Evolutionary conservation across 2,888 invertebrate species (phyloP).

Genomic region (Petrolisthes cinctipes): DNA sequence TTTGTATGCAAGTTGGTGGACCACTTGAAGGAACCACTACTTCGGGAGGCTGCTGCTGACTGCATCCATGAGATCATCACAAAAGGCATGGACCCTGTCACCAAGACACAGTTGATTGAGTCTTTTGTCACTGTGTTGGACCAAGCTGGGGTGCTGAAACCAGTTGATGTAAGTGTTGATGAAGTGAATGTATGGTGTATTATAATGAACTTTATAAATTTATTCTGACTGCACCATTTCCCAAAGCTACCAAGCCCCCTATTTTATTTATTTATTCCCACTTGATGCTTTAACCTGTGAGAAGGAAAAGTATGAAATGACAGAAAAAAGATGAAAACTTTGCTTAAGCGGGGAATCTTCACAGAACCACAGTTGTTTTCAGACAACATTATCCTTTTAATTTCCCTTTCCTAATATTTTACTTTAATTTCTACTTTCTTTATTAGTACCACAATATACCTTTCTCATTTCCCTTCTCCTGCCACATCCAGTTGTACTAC

Average conservation of each 20-base stretch:
- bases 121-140: conserved; percentile 71
- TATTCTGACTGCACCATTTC: background rate
- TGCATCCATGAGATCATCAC: conserved; percentile 73
- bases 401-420: background rate
- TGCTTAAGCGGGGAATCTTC: background rate
- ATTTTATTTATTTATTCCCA: too few relatives aligned
- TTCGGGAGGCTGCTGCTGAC: conserved; percentile 73
- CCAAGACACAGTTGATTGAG: conserved; percentile 73
- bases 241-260: background rate
- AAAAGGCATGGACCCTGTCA: conserved; percentile 75
- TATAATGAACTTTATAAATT: too few relatives aligned
- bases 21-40: conserved; percentile 68
- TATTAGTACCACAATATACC: background rate
- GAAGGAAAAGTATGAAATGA: too few relatives aligned
- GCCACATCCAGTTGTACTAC: background rate
- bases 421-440: background rate
- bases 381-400: background rate
- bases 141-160: conserved; percentile 70
- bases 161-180: conserved; percentile 68
- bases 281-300: background rate
- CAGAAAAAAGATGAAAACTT: background rate
- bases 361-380: background rate
- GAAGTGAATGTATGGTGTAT: background rate
- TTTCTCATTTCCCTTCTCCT: background rate
- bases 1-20: conserved; percentile 73